Evolutionary conservation across 2,888 invertebrate genomes (phyloP), one percentile per base, ranked within the genome.

Genomic region (Caenorhabditis sp.): DNA sequence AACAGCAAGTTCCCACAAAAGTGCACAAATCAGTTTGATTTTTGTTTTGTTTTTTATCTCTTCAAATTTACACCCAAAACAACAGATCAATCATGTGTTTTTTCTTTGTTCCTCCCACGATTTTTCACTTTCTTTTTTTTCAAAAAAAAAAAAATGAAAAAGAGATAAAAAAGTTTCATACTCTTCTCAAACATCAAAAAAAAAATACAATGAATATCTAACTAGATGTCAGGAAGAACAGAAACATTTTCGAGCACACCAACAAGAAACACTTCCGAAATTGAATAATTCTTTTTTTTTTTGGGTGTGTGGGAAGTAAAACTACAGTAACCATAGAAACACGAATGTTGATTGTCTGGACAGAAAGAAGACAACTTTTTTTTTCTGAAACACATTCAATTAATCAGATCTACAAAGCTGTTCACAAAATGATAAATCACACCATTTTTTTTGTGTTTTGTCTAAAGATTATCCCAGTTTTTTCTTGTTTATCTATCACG

Each of bases 171-270:
- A 43, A 43, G 43, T 43, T 43, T 43, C 43, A 43, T 43, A 43
- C 43, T 43, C 43, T 43, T 43, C 31, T 14, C 43, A 58, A 58
- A 58, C n/a, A 31, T n/a, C 17, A 58, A 58, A 21, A 58, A n/a
- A n/a, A 65, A 55, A 66, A 71, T 43, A 71, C 71, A 71, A 71
- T 71, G 71, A 71, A 71, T 71, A 67, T 63, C 43, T 71, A 71
- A 71, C 67, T 66, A 71, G 66, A 26, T 64, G 66, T 53, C 55
- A 66, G 71, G 71, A 55, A 23, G 55, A 24, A 55, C 14, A 1
- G 55, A 51, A 23, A 23, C 21, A 51, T 51, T 19, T 51, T 51
- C 21, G 43, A 43, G 12, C 12, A 43, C 43, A 43, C 5, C 6
- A 43, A 43, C 6, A 43, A 14, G 43, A 43, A 43, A 14, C n/a